phyloP scores from a whole-genome alignment of 2,797 vertebrate species.

The Lutjanus argentimaculatus region DNA sequence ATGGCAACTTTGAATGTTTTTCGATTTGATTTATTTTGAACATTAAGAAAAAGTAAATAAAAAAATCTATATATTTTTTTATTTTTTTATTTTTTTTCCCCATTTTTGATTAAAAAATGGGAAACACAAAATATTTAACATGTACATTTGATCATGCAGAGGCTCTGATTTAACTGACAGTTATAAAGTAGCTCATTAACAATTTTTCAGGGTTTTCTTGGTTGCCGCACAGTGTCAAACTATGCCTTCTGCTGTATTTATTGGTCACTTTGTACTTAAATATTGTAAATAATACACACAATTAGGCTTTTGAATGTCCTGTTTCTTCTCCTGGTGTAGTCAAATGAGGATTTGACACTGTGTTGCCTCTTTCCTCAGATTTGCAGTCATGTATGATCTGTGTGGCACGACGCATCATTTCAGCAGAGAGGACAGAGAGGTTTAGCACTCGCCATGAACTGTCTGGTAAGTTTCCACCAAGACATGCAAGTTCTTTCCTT shows the following conservation, averaged over 20 bases:
- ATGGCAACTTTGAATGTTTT: not conserved
- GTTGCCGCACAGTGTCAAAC: not conserved
- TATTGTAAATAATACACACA: not conserved
- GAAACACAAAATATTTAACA: not conserved
- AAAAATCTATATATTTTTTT: not conserved
- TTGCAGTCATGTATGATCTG: slow-evolving; percentile 99
- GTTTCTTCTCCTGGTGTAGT: not conserved
- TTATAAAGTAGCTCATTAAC: not conserved
- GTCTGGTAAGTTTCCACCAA: slow-evolving; percentile 87
- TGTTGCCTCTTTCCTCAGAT: slow-evolving; percentile 83
- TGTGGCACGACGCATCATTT: slow-evolving; percentile 94
- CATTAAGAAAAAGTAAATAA: no score
- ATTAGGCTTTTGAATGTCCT: not conserved
- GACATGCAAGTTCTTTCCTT: not conserved
- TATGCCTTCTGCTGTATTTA: not conserved
- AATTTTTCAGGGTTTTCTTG: not conserved
- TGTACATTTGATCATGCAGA: not conserved
- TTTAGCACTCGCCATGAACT: slow-evolving; percentile 97
- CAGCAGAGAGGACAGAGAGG: slow-evolving; percentile 93
- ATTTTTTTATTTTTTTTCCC: not conserved
- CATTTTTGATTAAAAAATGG: not conserved
- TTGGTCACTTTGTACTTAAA: not conserved
- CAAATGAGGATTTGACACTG: not conserved
- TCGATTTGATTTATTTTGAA: no score
- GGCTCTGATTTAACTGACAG: not conserved